phyloP scores from a whole-genome alignment of 1,140 invertebrate genomes.

The Drosophila azteca region DNA sequence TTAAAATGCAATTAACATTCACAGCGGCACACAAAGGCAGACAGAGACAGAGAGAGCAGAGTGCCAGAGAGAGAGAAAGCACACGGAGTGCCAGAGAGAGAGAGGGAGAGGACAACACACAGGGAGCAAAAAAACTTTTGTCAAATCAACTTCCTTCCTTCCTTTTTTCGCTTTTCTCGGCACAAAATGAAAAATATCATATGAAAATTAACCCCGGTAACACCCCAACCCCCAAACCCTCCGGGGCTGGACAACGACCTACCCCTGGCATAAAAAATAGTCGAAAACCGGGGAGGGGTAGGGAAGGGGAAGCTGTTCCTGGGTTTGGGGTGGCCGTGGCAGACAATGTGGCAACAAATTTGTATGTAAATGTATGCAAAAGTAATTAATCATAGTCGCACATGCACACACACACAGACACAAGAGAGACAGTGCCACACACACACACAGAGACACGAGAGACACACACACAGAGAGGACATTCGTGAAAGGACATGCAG shows the following conservation, averaged over 20 bases:
- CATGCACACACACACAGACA: slow-evolving; percentile 67
- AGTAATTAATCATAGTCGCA: slow-evolving; percentile 83
- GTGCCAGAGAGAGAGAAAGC: neutral
- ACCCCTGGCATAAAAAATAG: slow-evolving; percentile 35
- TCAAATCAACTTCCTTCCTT: slow-evolving; percentile 78
- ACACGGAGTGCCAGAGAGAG: neutral
- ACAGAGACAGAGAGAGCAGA: neutral
- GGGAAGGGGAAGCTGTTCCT: neutral
- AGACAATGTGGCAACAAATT: slow-evolving; percentile 83
- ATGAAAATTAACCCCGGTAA: slow-evolving; percentile 73
- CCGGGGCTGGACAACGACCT: slow-evolving; percentile 2
- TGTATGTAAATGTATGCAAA: slow-evolving; percentile 83
- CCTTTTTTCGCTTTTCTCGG: slow-evolving; percentile 40
- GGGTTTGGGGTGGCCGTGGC: slow-evolving; percentile 45
- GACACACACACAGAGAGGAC: slow-evolving; percentile 12
- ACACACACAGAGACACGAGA: slow-evolving; percentile 5
- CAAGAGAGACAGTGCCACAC: too few relatives aligned
- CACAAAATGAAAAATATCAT: slow-evolving; percentile 80
- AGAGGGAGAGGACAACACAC: slow-evolving; percentile 5
- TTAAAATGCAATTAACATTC: slow-evolving; percentile 63
- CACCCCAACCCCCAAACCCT: slow-evolving; percentile 36
- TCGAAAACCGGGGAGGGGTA: neutral
- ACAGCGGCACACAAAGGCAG: neutral
- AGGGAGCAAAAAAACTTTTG: slow-evolving; percentile 63
- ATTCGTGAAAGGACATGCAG: neutral